phyloP scores from a whole-genome alignment of 2,113 vertebrate species.

The Rhinichthys klamathensis region DNA sequence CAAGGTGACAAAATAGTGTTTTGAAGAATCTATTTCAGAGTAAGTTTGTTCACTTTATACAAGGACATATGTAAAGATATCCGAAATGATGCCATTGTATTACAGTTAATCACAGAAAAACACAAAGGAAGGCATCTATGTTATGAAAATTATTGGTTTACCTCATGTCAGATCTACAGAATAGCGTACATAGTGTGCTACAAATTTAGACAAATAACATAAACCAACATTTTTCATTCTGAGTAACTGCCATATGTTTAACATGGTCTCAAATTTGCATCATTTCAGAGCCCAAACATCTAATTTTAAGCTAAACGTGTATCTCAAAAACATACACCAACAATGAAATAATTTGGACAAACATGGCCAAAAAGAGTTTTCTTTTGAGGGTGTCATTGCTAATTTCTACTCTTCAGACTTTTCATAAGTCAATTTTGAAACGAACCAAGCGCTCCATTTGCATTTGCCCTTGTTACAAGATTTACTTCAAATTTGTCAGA shows the following conservation, averaged over 20 bases:
- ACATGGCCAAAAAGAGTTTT: background rate
- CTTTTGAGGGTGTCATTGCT: background rate
- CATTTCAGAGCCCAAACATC: background rate
- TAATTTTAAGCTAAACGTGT: background rate
- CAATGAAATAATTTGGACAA: background rate
- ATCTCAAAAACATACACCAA: background rate
- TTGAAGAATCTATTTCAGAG: background rate
- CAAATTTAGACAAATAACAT: constrained; percentile 17
- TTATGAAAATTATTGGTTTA: constrained; percentile 29
- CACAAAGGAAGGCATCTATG: constrained; percentile 48
- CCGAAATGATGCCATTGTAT: constrained; percentile 29
- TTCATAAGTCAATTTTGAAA: constrained; percentile 4
- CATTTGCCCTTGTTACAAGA: constrained; percentile 9
- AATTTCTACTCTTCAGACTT: background rate
- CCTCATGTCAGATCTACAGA: constrained; percentile 42
- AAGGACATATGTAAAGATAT: constrained; percentile 1
- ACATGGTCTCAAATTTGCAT: constrained; percentile 27
- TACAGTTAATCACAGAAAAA: constrained; percentile 33
- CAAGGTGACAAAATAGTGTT: constrained; percentile 20
- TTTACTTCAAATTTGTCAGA: background rate
- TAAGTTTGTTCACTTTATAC: constrained; percentile 4
- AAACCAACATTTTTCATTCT: constrained; percentile 23
- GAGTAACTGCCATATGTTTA: constrained; percentile 25
- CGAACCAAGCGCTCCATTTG: background rate
- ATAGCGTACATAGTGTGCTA: constrained; percentile 46